Percentiles rank a stretch among this genome's conserved stretches.
phyloP scores from a whole-genome alignment of 2,113 vertebrate genomes.

The Stictonetta naevosa region DNA sequence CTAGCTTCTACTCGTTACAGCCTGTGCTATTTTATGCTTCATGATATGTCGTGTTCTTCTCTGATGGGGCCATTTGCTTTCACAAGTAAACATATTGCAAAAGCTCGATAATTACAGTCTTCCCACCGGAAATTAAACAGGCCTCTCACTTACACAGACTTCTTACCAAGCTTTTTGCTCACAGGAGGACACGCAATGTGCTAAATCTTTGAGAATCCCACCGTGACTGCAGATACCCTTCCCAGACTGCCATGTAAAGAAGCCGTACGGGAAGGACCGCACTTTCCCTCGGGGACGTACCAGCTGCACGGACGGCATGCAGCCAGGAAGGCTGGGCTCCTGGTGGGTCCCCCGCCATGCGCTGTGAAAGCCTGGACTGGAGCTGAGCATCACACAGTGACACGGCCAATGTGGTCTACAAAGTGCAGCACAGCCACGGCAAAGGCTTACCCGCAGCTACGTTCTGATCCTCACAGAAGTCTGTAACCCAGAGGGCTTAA shows the following conservation, averaged over 20 bases:
- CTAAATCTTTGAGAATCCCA: neutral
- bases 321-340: neutral
- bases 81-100: neutral
- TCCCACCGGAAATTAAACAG: neutral
- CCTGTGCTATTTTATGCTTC: neutral
- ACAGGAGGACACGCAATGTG: rapidly evolving
- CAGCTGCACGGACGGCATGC: neutral
- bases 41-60: neutral
- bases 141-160: neutral
- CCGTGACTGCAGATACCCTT: neutral
- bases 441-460: neutral
- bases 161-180: neutral
- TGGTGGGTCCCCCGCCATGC: neutral
- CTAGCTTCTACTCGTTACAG: neutral
- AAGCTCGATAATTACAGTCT: neutral
- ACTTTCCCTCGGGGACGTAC: no score
- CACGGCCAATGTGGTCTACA: rapidly evolving
- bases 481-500: neutral
- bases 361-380: neutral
- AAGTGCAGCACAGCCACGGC: rapidly evolving
- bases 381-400: neutral
- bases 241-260: neutral
- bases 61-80: neutral
- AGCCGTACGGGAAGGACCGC: rapidly evolving
- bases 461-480: no score